Percentiles rank a stretch among this genome's conserved stretches.
Evolutionary conservation across 2,797 vertebrate genomes (phyloP).

Genomic region (Pelobates cultripes): DNA sequence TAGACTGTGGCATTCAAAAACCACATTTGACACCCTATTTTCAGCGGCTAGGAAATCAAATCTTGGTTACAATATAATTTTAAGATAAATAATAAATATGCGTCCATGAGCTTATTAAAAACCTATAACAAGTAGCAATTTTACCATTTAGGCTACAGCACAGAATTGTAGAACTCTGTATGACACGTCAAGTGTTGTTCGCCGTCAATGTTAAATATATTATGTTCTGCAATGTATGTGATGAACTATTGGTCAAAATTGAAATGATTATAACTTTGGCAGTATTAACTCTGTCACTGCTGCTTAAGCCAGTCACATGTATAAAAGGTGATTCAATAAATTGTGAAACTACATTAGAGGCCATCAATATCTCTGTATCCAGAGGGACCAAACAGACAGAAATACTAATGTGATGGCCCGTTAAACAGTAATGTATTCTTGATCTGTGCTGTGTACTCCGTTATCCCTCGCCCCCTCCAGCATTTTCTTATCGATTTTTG

Average conservation of each 20-base stretch:
- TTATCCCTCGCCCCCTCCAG: slow-evolving; percentile 48
- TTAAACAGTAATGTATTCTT: slow-evolving; percentile 54
- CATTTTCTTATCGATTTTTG: slow-evolving; percentile 53
- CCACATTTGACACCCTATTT: no score
- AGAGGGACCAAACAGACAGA: slow-evolving; percentile 49
- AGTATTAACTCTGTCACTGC: slow-evolving; percentile 41
- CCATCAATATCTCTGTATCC: slow-evolving; percentile 51
- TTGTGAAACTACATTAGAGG: slow-evolving; percentile 53
- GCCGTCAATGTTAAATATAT: neutral
- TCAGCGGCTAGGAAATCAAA: no score
- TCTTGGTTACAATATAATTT: no score
- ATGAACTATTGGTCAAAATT: slow-evolving; percentile 19
- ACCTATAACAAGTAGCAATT: no score
- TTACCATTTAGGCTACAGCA: no score
- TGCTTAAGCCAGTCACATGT: neutral
- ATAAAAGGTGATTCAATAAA: slow-evolving; percentile 41
- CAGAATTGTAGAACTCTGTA: neutral
- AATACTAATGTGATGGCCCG: slow-evolving; percentile 51
- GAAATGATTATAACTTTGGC: slow-evolving; percentile 39
- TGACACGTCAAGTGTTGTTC: neutral
- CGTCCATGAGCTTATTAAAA: no score
- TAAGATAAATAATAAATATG: no score
- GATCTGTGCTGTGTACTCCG: slow-evolving; percentile 47
- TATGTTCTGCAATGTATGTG: neutral
- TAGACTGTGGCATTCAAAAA: no score